A percentile compares a stretch with the other conserved stretches of the same genome.
These are phyloP conservation scores for Protosalanx chinensis DNA, from an alignment of 2,797 vertebrate species.

Conservation along the genomic window DNA sequence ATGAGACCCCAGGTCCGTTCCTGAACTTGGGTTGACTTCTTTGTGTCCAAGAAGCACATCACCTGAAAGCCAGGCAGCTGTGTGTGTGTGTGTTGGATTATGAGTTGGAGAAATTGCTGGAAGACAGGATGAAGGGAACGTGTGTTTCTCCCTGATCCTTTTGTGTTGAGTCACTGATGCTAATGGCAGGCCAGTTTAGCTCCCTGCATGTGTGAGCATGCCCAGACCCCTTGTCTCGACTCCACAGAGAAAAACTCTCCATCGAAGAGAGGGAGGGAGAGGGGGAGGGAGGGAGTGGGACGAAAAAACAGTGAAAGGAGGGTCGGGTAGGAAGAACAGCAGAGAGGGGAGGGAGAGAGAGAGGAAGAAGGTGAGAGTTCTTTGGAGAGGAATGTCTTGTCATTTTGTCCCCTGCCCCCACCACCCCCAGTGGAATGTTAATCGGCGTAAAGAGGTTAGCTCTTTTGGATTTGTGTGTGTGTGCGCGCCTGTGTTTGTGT, in stretches of 20 bases:
- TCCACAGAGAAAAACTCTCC: neutral
- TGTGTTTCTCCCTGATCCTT: neutral
- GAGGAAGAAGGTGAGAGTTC: slow-evolving; percentile 51
- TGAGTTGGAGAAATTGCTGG: neutral
- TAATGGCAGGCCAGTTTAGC: neutral
- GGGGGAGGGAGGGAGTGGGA: neutral
- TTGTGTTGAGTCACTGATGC: neutral
- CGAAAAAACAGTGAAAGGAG: too few species aligned
- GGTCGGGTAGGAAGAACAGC: too few species aligned
- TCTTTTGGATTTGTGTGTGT: slow-evolving; percentile 40
- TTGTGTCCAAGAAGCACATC: too few species aligned
- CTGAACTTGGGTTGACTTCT: too few species aligned
- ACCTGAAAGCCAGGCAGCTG: neutral
- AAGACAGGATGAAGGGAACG: neutral
- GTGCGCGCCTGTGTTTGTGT: slow-evolving; percentile 24
- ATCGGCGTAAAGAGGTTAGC: slow-evolving; percentile 64
- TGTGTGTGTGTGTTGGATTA: neutral
- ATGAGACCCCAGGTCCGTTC: too few species aligned
- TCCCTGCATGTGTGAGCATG: neutral
- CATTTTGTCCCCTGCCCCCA: slow-evolving; percentile 4
- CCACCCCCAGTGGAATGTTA: slow-evolving; percentile 62
- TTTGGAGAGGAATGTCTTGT: slow-evolving; percentile 24
- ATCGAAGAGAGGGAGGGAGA: neutral
- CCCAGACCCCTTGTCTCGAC: neutral
- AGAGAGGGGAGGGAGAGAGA: neutral